These are phyloP conservation scores for Nylanderia fulva DNA, from an alignment of 1,140 invertebrate genomes.

Conservation along the genomic window DNA sequence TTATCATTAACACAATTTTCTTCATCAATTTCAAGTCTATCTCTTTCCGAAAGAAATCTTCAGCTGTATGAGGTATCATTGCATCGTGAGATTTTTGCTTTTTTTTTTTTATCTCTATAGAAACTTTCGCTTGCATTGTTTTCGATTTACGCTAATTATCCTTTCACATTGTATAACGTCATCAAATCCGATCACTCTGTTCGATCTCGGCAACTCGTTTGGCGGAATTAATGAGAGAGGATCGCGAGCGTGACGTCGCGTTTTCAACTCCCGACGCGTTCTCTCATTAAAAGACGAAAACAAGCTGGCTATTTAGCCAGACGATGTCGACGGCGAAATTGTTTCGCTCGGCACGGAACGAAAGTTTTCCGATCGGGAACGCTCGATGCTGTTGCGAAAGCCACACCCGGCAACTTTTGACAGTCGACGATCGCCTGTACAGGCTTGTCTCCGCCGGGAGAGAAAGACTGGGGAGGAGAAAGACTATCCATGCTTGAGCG, in stretches of 20 bases:
- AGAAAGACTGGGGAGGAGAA: conserved; percentile 37
- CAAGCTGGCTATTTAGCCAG: conserved; percentile 60
- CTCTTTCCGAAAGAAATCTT: background rate
- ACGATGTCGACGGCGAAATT: conserved; percentile 60
- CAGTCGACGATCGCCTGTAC: conserved; percentile 58
- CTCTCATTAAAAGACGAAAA: conserved; percentile 70
- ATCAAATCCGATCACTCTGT: conserved; percentile 35
- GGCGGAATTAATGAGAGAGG: conserved; percentile 45
- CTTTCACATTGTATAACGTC: background rate
- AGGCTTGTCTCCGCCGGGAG: conserved; percentile 62
- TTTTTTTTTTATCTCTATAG: background rate
- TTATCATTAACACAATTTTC: background rate
- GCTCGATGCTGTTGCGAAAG: conserved; percentile 52
- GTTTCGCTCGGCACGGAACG: conserved; percentile 49
- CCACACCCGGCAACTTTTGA: conserved; percentile 47
- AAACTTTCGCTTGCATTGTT: background rate
- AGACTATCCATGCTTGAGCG: conserved; percentile 18
- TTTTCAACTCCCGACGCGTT: conserved; percentile 58
- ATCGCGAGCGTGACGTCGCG: conserved; percentile 54
- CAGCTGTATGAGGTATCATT: background rate
- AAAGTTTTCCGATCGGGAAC: conserved; percentile 68
- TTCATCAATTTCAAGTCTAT: background rate
- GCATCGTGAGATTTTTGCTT: background rate
- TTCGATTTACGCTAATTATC: conserved; percentile 3
- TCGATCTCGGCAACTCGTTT: conserved; percentile 48